Evolutionary conservation across 2,113 vertebrate genomes (phyloP).

Genomic region (Amphiprion ocellaris): DNA sequence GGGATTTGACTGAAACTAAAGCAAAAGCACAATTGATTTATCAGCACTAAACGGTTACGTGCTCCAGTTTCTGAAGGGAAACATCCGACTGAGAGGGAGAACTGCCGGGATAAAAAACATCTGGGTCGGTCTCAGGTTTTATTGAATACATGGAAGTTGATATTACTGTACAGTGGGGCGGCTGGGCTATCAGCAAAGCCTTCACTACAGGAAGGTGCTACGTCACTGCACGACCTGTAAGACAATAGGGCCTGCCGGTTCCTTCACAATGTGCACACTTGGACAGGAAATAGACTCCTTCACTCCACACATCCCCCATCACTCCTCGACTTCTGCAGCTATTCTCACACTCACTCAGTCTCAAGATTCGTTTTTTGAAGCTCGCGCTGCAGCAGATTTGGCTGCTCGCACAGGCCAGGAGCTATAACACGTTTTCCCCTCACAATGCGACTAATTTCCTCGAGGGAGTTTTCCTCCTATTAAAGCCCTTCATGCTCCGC

Average conservation of each 20-base stretch:
- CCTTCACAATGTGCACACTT: conserved; percentile 66
- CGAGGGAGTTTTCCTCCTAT: conserved; percentile 37
- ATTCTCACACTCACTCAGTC: conserved; percentile 67
- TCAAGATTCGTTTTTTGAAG: conserved; percentile 26
- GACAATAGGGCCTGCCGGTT: conserved; percentile 74
- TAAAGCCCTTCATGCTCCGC: conserved; percentile 29
- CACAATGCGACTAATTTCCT: conserved; percentile 51
- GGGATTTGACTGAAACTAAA: conserved; percentile 20
- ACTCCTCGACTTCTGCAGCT: conserved; percentile 17
- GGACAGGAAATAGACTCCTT: conserved; percentile 72
- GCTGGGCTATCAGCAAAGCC: conserved; percentile 72
- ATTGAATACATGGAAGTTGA: conserved; percentile 79
- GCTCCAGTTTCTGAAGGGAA: conserved; percentile 43
- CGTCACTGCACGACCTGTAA: conserved; percentile 63
- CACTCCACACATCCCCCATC: conserved; percentile 43
- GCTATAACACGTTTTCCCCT: conserved; percentile 32
- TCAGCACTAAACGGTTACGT: conserved; percentile 37
- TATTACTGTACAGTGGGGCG: conserved; percentile 62
- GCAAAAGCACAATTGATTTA: conserved; percentile 45
- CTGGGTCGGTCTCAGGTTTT: conserved; percentile 67
- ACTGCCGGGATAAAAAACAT: conserved; percentile 60
- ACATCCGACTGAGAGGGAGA: conserved; percentile 48
- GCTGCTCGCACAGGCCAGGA: conserved; percentile 15
- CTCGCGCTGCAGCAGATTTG: conserved; percentile 22
- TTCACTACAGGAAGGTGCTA: conserved; percentile 78